A percentile compares a stretch with the other conserved stretches of the same genome.
phyloP scores from a whole-genome alignment of 2,797 vertebrate species.

The Eutrigla gurnardus region DNA sequence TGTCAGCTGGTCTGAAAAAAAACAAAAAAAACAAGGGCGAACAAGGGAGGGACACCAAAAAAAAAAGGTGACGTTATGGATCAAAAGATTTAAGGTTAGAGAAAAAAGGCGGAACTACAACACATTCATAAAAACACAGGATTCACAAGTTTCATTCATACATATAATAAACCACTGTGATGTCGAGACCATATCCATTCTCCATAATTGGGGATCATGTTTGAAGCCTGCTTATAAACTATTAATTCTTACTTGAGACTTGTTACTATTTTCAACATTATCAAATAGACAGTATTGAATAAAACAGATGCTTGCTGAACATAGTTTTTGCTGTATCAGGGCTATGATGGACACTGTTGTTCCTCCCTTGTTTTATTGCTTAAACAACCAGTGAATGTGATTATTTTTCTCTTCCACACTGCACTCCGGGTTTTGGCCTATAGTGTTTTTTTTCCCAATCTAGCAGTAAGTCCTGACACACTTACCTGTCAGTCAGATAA shows the following conservation, averaged over 20 bases:
- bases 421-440: slow-evolving; percentile 44
- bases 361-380: slow-evolving; percentile 33
- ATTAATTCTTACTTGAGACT: background rate
- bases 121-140: too few relatives aligned
- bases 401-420: slow-evolving; percentile 15
- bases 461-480: slow-evolving; percentile 68
- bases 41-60: slow-evolving; percentile 3
- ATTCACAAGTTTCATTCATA: too few relatives aligned
- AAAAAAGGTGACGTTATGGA: slow-evolving; percentile 5
- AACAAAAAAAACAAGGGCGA: slow-evolving; percentile 4
- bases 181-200: background rate
- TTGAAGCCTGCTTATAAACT: slow-evolving; percentile 12
- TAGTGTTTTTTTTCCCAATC: slow-evolving; percentile 54
- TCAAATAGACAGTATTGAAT: background rate
- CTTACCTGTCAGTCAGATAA: slow-evolving; percentile 79
- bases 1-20: slow-evolving; percentile 36
- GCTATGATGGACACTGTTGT: slow-evolving; percentile 1
- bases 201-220: background rate
- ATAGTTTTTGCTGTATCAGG: background rate
- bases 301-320: background rate
- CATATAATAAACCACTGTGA: background rate
- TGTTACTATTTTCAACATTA: background rate
- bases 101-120: too few relatives aligned
- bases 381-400: slow-evolving; percentile 46
- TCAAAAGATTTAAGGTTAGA: background rate